Evolutionary conservation across 2,888 invertebrate genomes (phyloP), one percentile per base, ranked within the genome.

Genomic region (Cylloceria caligata): DNA sequence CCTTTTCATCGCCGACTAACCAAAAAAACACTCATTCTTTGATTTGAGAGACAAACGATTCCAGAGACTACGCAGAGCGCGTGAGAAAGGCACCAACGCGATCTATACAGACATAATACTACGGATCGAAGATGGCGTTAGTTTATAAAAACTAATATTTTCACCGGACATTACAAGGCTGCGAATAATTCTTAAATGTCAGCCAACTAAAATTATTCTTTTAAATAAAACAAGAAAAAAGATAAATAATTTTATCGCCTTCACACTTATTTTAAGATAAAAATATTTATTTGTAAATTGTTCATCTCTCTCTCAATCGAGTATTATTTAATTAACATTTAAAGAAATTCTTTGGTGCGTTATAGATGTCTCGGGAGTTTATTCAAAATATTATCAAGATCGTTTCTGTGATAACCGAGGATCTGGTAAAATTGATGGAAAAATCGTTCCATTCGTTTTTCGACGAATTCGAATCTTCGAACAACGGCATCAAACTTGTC

Each of bases 401-500:
- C 72, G 4, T 64, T 85, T 77, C 87, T 86, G 6, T 91, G 87
- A 11, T 87, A 74, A 2, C 85, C 83, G 34, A 89, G 47, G n/a
- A 87, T 83, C 34, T 87, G 57, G 65, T 84, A 88, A 34, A 91
- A 86, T 68, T 87, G 62, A 4, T 52, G 55, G 39, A 91, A 91
- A 72, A 90, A 89, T 30, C 74, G 11, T 76, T 86, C 86, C 0
- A 88, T 88, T 16, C 83, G 73, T 71, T 88, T 79, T 69, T 90
- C 81, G 13, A 89, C 19, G 30, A 86, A 87, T 13, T 45, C 21
- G 45, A 87, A 85, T 49, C 84, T 88, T 72, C 86, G 86, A 0
- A 36, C 34, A 16, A 89, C 81, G 5, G 90, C 90, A 21, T 88
- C 85, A 9, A 86, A 79, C 77, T 91, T 91, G 13, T 91, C 89